Base-by-base conservation (phyloP, 1,140 invertebrate genomes). In the Drosophila simulans region DNA sequence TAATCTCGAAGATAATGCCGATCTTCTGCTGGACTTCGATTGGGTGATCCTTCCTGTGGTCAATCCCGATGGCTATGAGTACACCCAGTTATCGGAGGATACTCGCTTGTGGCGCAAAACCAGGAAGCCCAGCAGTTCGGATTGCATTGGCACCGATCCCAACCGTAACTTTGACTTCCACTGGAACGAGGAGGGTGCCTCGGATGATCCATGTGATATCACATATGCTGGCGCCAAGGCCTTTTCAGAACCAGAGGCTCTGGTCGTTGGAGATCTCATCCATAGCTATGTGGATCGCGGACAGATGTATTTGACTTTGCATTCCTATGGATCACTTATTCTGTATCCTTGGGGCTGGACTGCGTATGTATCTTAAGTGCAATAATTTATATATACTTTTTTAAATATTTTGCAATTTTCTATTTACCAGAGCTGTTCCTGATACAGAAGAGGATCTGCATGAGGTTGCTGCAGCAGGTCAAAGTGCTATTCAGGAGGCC, bases 321-420 rank as follows among this genome's bases (percentile, higher is more conserved):
- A 97, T 65, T 94, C 95, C 48, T 94, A 93, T 77, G 95, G 95
- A 22, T 93, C 94, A 64, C 94, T 94, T 73, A 91, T 96, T 40
- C 81, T 96, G 5, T 95, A 96, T 76, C 96, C 96, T 12, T 96
- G 95, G 94, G 96, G 96, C 20, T 96, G 94, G 75, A 95, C 94
- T 15, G 53, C 31, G 90, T 91, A 34, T 63, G 74, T 80, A 35
- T 17, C n/a, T 10, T 1, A 15, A n/a, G 8, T 4, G 5, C 22
- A 2, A 22, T 22, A 22, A 1, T 1, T 13, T 13, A 25, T 5
- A 2, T 8, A 0, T 5, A 4, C 3, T 12, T 10, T 1, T n/a
- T 10, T 31, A 31, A n/a, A 1, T 5, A 15, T 25, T 8, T 8
- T 10, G 7, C 8, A 31, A 31, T 31, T 31, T 8, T 4, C 13